phyloP scores from a whole-genome alignment of 2,888 invertebrate genomes.

The Cephus pygmeus region DNA sequence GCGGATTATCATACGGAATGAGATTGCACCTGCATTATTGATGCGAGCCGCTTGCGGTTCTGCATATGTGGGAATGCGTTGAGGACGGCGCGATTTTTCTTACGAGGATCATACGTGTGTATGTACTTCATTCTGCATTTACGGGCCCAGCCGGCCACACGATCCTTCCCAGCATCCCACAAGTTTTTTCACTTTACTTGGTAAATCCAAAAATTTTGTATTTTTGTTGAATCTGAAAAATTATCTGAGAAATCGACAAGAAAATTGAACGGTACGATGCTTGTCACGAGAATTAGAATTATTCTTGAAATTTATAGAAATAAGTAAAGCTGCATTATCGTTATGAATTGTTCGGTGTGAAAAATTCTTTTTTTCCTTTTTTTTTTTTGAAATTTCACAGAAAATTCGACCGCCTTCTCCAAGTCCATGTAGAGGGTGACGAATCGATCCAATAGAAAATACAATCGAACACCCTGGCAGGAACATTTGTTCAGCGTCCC shows the following conservation, averaged over 20 bases:
- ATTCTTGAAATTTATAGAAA: not conserved
- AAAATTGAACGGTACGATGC: not conserved
- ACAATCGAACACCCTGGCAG: not conserved
- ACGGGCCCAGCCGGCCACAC: not conserved
- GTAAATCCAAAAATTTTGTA: not conserved
- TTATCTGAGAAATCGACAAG: not conserved
- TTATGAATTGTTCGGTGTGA: not conserved
- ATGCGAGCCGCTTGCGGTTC: slow-evolving; percentile 39
- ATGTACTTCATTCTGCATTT: not conserved
- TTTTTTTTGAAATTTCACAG: not conserved
- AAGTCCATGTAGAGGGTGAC: not conserved
- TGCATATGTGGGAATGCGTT: slow-evolving; percentile 29
- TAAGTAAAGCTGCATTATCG: not conserved
- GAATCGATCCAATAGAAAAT: not conserved
- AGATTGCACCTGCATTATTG: slow-evolving; percentile 61
- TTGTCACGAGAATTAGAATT: not conserved
- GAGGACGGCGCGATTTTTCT: slow-evolving; percentile 47
- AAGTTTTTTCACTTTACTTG: not conserved
- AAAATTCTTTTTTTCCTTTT: not conserved
- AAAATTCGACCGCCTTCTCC: not conserved
- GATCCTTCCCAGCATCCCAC: not conserved
- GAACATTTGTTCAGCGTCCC: slow-evolving; percentile 3
- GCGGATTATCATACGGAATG: slow-evolving; percentile 60
- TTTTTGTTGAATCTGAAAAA: not conserved
- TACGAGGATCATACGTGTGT: slow-evolving; percentile 8